Conservation (phyloP, 2,113 vertebrate genomes). For the Girardinichthys multiradiatus region DNA sequence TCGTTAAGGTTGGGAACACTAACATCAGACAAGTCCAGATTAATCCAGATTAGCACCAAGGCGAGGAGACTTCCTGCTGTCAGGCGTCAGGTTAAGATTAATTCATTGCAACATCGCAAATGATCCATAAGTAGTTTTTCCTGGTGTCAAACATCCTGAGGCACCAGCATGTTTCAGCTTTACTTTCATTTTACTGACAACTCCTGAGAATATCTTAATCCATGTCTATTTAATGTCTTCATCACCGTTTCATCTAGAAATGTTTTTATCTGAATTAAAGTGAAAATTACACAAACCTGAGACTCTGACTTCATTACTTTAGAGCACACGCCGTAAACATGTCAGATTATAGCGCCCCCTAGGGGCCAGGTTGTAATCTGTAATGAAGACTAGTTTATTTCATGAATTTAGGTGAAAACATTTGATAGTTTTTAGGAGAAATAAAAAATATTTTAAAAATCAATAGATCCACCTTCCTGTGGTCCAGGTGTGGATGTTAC, state of each 20-base stretch:
- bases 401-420: no score
- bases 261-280: constrained; percentile 3
- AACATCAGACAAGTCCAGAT: constrained; percentile 1
- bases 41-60: neutral
- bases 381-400: no score
- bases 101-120: neutral
- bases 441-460: no score
- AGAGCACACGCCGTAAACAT: no score
- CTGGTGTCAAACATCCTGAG: neutral
- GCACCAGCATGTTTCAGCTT: constrained; percentile 23
- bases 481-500: no score
- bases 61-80: neutral
- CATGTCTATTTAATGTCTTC: constrained; percentile 41
- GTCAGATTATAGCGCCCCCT: no score
- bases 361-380: no score
- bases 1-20: constrained; percentile 15
- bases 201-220: constrained; percentile 71
- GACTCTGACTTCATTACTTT: neutral
- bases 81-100: neutral
- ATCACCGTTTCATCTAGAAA: constrained; percentile 3
- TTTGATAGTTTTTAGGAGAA: no score
- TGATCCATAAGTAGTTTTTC: no score
- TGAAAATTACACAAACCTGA: neutral
- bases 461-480: no score
- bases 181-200: constrained; percentile 64